Percentiles rank a stretch among this genome's conserved stretches.
phyloP scores from a whole-genome alignment of 2,797 vertebrate species.

The Rachycentron canadum region DNA sequence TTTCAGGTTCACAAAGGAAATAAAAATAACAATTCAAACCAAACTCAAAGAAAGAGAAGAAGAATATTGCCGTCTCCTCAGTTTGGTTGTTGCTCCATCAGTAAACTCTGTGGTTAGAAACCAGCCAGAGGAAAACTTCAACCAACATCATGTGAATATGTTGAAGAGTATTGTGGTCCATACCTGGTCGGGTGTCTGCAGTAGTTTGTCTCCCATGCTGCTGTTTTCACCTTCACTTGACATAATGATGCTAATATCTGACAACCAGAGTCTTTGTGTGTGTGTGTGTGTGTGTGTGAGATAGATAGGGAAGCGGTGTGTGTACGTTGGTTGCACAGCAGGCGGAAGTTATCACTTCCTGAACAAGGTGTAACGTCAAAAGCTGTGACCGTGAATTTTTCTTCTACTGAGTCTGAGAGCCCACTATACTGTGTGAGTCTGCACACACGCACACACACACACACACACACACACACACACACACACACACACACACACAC shows the following conservation, averaged over 20 bases:
- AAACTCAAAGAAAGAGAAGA: neutral
- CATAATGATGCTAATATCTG: conserved; percentile 63
- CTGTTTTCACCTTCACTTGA: conserved; percentile 63
- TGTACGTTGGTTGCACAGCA: conserved; percentile 48
- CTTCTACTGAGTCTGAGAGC: conserved; percentile 13
- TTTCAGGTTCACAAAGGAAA: neutral
- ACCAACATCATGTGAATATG: neutral
- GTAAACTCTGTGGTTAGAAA: neutral
- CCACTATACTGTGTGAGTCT: neutral
- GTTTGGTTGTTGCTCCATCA: neutral
- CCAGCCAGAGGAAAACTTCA: neutral
- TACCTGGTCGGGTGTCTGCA: conserved; percentile 81
- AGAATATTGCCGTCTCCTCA: neutral
- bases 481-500: neutral
- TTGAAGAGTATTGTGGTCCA: neutral
- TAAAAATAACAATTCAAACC: neutral
- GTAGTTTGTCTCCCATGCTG: conserved; percentile 59
- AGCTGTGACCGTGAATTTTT: conserved; percentile 71
- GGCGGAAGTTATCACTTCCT: conserved; percentile 86
- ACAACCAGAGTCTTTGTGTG: conserved; percentile 20
- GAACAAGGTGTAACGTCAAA: conserved; percentile 73
- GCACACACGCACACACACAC: conserved; percentile 1
- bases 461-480: too few species aligned
- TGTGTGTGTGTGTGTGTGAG: conserved; percentile 14
- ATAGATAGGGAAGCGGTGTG: conserved; percentile 63